Evolutionary conservation across 2,888 invertebrate species (phyloP).

Genomic region (Eupithecia centaureata): DNA sequence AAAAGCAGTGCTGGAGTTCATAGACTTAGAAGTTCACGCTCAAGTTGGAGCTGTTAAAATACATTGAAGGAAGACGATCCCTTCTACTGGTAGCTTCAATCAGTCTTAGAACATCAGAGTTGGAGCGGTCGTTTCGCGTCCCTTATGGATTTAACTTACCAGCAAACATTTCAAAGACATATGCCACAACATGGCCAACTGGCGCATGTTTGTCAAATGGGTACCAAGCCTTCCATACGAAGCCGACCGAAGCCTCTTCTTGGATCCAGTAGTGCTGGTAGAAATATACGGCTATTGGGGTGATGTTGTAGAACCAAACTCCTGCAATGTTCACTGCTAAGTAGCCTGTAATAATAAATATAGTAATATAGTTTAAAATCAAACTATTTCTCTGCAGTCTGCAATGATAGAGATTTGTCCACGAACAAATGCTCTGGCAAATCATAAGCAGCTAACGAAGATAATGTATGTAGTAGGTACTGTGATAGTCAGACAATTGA

Average conservation of each 20-base stretch:
- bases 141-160: constrained; percentile 59
- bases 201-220: constrained; percentile 73
- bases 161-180: constrained; percentile 73
- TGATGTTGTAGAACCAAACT: constrained; percentile 74
- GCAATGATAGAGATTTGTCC: neutral
- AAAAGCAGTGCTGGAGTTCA: no score
- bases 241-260: constrained; percentile 62
- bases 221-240: constrained; percentile 77
- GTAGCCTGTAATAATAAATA: constrained; percentile 60
- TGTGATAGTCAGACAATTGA: no score
- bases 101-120: neutral
- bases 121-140: neutral
- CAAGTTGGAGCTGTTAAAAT: no score
- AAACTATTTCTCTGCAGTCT: neutral
- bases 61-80: neutral
- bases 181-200: constrained; percentile 66
- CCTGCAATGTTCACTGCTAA: constrained; percentile 66
- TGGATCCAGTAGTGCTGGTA: constrained; percentile 56
- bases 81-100: neutral
- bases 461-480: no score
- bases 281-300: constrained; percentile 66
- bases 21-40: no score
- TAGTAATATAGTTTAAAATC: neutral
- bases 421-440: no score
- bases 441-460: no score